Evolutionary conservation across 2,113 vertebrate genomes (phyloP).

Genomic region (Elanus axillaris): DNA sequence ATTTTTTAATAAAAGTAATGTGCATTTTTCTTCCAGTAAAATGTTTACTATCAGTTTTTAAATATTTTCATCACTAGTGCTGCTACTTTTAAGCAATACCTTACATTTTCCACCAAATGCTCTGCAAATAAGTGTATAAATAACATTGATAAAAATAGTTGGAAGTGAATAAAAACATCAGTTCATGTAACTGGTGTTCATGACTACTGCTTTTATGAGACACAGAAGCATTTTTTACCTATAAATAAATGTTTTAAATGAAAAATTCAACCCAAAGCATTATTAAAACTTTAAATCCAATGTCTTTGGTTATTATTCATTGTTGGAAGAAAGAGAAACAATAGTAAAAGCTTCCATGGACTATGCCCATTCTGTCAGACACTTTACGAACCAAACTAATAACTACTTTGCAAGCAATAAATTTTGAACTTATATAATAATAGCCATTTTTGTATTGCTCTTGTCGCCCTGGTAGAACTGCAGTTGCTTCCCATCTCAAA

Average conservation of each 20-base stretch:
- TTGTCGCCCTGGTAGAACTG: not conserved
- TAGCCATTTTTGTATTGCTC: not conserved
- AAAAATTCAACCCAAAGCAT: not conserved
- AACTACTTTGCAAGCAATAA: not conserved
- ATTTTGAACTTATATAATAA: not conserved
- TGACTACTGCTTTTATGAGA: constrained; percentile 4
- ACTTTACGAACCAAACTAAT: not conserved
- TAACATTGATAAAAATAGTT: not conserved
- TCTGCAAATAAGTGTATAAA: not conserved
- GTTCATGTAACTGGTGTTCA: not conserved
- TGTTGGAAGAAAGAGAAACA: not conserved
- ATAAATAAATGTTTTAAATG: not conserved
- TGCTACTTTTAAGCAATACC: not conserved
- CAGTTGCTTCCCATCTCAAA: not conserved
- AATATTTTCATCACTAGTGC: not conserved
- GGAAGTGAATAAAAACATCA: not conserved
- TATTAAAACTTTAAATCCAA: constrained; percentile 16
- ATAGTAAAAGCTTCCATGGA: not conserved
- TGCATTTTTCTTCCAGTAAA: not conserved
- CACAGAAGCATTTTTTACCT: not conserved
- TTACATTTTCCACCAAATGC: not conserved
- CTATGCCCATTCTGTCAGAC: not conserved
- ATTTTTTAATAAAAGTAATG: not conserved
- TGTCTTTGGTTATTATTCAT: not conserved
- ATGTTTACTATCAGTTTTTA: not conserved